Percentiles rank a stretch among this genome's conserved stretches.
Conservation (phyloP, 30 jellyfish, hydroid and myxozoan genomes). For the Hydra vulgaris region DNA sequence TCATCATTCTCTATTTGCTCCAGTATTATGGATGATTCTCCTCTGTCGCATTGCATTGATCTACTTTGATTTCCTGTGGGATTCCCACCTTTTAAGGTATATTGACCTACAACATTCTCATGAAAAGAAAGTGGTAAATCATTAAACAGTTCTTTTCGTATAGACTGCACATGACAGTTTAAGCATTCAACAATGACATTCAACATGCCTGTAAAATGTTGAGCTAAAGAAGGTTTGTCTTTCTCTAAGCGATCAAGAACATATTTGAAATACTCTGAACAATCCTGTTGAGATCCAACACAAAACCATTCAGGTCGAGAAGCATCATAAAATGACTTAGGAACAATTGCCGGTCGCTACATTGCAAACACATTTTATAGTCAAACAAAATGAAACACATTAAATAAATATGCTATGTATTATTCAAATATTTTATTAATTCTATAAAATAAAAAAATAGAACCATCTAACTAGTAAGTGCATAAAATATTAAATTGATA, state of each 20-base stretch:
- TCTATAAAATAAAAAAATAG: too few relatives aligned
- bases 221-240: slow-evolving; percentile 16
- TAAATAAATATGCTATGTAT: too few relatives aligned
- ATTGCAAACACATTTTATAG: not conserved
- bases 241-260: slow-evolving; percentile 53
- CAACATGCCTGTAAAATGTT: slow-evolving; percentile 57
- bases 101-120: slow-evolving; percentile 8
- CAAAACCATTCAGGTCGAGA: slow-evolving; percentile 93
- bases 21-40: slow-evolving; percentile 15
- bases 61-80: slow-evolving; percentile 4
- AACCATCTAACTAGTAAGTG: too few relatives aligned
- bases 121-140: slow-evolving; percentile 80
- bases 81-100: slow-evolving; percentile 32
- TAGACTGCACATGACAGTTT: slow-evolving; percentile 48
- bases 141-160: slow-evolving; percentile 56
- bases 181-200: slow-evolving; percentile 47
- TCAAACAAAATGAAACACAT: not conserved
- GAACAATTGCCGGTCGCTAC: slow-evolving; percentile 81
- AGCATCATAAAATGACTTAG: slow-evolving; percentile 36
- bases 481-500: too few relatives aligned
- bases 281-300: slow-evolving; percentile 85
- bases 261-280: slow-evolving; percentile 82
- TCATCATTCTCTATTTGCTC: slow-evolving; percentile 27
- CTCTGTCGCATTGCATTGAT: slow-evolving; percentile 4
- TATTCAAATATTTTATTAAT: not conserved